Percentiles rank a stretch among this genome's conserved stretches.
Conservation (phyloP, 2,888 invertebrate species). For the Platycheirus albimanus region DNA sequence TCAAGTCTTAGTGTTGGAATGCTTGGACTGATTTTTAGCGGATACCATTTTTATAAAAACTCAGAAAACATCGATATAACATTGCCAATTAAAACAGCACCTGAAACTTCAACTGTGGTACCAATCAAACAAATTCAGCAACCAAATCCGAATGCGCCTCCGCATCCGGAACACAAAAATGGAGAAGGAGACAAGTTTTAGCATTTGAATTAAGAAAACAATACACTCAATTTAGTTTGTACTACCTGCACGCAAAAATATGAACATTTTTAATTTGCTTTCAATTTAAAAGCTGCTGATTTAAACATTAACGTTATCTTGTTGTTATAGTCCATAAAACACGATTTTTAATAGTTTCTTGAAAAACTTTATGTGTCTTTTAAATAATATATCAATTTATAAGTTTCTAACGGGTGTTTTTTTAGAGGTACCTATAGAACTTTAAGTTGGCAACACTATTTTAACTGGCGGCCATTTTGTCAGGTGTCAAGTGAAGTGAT, state of each 20-base stretch:
- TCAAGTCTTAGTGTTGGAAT: constrained; percentile 78
- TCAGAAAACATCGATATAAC: constrained; percentile 79
- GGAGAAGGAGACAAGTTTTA: constrained; percentile 75
- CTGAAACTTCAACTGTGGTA: constrained; percentile 78
- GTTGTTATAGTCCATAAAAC: too few relatives aligned
- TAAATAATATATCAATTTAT: too few relatives aligned
- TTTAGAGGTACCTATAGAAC: too few relatives aligned
- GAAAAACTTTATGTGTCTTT: too few relatives aligned
- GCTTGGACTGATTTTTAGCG: constrained; percentile 78
- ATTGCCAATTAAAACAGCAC: constrained; percentile 77
- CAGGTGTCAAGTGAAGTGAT: too few relatives aligned
- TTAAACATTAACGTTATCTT: too few relatives aligned
- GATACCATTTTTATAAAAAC: constrained; percentile 79
- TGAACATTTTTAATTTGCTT: too few relatives aligned
- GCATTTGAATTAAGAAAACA: not conserved
- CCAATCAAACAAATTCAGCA: constrained; percentile 53
- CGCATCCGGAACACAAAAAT: constrained; percentile 13
- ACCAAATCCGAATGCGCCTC: not conserved
- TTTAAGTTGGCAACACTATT: too few relatives aligned
- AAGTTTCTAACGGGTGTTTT: too few relatives aligned
- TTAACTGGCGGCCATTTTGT: too few relatives aligned
- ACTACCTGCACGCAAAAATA: not conserved
- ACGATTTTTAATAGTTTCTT: too few relatives aligned
- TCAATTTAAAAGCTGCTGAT: too few relatives aligned
- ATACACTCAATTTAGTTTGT: not conserved